Evolutionary conservation across 1,140 invertebrate species (phyloP).

Genomic region (Neodiprion lecontei): DNA sequence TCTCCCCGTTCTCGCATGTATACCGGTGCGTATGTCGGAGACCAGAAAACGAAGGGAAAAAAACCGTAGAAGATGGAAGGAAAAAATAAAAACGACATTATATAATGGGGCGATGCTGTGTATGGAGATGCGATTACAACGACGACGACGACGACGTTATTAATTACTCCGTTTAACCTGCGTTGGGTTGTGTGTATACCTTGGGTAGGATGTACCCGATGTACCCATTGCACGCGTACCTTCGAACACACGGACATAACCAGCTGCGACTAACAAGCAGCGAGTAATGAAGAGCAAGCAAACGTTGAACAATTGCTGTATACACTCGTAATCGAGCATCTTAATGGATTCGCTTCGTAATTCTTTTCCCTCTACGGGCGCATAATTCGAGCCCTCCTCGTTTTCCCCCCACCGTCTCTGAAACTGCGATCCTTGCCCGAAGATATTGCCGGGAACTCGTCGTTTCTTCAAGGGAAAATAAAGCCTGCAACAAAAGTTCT

Average conservation of each 20-base stretch:
- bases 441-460: no score
- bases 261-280: no score
- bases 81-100: neutral
- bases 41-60: neutral
- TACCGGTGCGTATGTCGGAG: neutral
- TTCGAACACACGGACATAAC: no score
- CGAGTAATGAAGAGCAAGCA: no score
- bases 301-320: neutral
- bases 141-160: no score
- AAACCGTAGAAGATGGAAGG: neutral
- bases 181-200: no score
- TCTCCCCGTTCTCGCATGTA: neutral
- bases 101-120: no score
- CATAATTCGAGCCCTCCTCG: neutral
- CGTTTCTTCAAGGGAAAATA: neutral
- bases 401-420: neutral
- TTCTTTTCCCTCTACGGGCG: neutral
- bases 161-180: no score
- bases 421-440: neutral
- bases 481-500: slow-evolving; percentile 36
- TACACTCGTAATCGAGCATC: slow-evolving; percentile 1
- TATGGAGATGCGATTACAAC: no score
- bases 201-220: no score
- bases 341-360: neutral
- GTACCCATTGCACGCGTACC: no score